Evolutionary conservation across 1,140 invertebrate species (phyloP).

Genomic region (Aphelenchoides fujianensis): DNA sequence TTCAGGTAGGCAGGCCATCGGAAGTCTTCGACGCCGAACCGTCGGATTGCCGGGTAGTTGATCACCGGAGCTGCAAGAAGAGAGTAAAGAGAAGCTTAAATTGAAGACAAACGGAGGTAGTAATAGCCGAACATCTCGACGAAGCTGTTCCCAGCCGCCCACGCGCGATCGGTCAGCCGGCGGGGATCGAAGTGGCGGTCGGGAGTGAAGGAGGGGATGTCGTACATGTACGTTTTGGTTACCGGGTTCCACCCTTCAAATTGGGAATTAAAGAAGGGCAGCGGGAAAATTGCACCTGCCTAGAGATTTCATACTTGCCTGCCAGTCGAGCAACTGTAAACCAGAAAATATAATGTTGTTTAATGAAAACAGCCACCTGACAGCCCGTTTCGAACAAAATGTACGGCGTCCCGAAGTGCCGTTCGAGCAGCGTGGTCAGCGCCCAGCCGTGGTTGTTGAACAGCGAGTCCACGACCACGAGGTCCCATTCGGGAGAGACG

Average conservation of each 20-base stretch:
- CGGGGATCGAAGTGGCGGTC: not conserved
- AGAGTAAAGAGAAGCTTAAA: not conserved
- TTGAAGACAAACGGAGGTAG: not conserved
- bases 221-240: slow-evolving; percentile 1
- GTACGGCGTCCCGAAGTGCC: slow-evolving; percentile 1
- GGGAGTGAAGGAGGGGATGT: not conserved
- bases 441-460: slow-evolving; percentile 2
- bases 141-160: not conserved
- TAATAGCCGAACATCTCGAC: not conserved
- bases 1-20: not conserved
- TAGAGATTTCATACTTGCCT: too few relatives aligned
- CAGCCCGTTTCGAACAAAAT: not conserved
- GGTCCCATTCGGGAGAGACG: slow-evolving; percentile 3
- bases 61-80: not conserved
- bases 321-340: too few relatives aligned
- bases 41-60: not conserved
- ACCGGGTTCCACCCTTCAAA: slow-evolving; percentile 12
- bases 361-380: not conserved
- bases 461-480: slow-evolving; percentile 4
- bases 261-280: not conserved
- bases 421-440: not conserved
- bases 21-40: slow-evolving; percentile 6
- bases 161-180: not conserved
- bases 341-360: too few relatives aligned
- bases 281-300: not conserved